Evolutionary conservation across 1,140 invertebrate genomes (phyloP), one percentile per base, ranked within the genome.

Genomic region (Adelges cooleyi): DNA sequence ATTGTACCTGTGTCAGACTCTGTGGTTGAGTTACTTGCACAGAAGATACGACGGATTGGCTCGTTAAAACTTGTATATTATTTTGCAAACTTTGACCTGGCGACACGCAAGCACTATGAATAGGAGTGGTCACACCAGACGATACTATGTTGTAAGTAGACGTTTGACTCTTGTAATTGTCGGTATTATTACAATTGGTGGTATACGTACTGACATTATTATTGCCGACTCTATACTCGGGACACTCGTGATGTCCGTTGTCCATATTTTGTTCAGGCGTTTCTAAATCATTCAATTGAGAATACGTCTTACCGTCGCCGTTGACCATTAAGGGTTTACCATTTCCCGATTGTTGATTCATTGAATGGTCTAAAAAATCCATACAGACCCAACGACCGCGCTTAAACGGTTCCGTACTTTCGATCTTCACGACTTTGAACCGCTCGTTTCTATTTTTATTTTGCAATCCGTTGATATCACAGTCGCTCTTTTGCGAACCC

Each of bases 361-460:
- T 81, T 62, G 86, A 84, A 73, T 92, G 87, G 78, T 96, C 92
- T 71, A 92, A 79, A 77, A 93, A 96, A 76, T 97, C 93, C 84
- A 93, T 90, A 77, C 92, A 96, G 70, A 86, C 86, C 94, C 94
- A 97, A 71, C 93, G 78, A 23, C 94, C 94, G 42, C 93, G 81
- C 69, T 88, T 87, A 72, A 95, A 95, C 4, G 93, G 93, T 75
- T 96, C 92, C 22, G 90, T 89, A 73, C 89, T 94, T 75, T 93
- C 91, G 67, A 96, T 92, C 80, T 95, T 96, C 22, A 97, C 92
- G 69, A 96, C 92, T 80, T 93, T 93, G 75, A 97, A 97, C 67
- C 92, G 79, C 74, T 90, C 87, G 75, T 88, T 89, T 70, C 81
- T 66, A 62, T 70, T 80, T 71, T 84, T 82, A 71, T 85, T 82